These are phyloP conservation scores for Sminthopsis crassicaudata DNA, from an alignment of 2,113 vertebrate genomes.

Conservation along the genomic window DNA sequence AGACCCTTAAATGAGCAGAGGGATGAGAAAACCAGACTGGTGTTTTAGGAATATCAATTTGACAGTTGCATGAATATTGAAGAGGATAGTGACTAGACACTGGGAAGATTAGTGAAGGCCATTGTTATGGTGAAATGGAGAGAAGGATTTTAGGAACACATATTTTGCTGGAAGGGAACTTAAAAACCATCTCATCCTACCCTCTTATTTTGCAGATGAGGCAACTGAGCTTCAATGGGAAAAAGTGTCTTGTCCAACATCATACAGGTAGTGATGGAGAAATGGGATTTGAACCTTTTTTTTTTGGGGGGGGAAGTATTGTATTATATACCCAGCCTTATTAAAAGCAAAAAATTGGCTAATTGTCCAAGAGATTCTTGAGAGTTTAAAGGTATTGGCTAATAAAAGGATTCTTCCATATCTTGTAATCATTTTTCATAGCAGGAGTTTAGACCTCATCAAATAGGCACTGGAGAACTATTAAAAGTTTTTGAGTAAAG, in stretches of 20 bases:
- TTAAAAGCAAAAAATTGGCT: not conserved
- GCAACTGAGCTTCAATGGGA: not conserved
- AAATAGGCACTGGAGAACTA: not conserved
- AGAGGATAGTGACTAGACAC: too few relatives aligned
- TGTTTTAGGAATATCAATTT: not conserved
- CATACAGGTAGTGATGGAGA: not conserved
- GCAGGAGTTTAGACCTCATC: not conserved
- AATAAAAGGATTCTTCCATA: not conserved
- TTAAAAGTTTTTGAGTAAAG: not conserved
- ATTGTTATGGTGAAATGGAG: not conserved
- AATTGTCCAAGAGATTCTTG: not conserved
- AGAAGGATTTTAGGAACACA: not conserved
- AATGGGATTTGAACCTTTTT: not conserved
- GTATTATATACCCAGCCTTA: not conserved
- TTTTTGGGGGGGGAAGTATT: not conserved
- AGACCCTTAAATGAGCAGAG: too few relatives aligned
- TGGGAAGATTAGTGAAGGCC: too few relatives aligned
- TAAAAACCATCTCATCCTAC: not conserved
- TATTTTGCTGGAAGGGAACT: not conserved
- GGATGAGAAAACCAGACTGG: not conserved
- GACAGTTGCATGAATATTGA: too few relatives aligned
- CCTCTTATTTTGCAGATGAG: not conserved
- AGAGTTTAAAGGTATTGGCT: not conserved
- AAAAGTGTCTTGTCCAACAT: conserved; percentile 3
- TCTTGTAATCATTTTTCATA: not conserved